These are phyloP conservation scores for Eumaeus atala DNA, from an alignment of 1,140 invertebrate species.

Conservation along the genomic window DNA sequence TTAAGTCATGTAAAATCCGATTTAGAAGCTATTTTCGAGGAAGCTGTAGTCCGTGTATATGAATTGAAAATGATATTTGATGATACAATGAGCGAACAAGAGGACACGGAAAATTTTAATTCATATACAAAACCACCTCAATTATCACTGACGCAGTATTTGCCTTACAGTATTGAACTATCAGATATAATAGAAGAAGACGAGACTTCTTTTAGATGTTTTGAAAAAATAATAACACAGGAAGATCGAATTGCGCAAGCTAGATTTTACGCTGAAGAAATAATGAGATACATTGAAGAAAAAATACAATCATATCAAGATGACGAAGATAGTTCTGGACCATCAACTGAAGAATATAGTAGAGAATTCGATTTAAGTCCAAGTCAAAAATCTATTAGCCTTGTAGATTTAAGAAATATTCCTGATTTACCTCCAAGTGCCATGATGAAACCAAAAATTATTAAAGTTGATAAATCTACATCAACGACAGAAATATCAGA, in stretches of 20 bases:
- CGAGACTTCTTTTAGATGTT: constrained; percentile 48
- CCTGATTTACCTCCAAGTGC: constrained; percentile 60
- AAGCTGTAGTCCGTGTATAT: constrained; percentile 43
- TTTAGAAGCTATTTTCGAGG: constrained; percentile 55
- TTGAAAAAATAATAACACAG: constrained; percentile 38
- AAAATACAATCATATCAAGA: constrained; percentile 42
- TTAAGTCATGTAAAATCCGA: constrained; percentile 60
- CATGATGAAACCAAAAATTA: constrained; percentile 55
- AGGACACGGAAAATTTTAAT: constrained; percentile 59
- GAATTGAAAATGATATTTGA: constrained; percentile 43
- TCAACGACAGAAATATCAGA: constrained; percentile 61
- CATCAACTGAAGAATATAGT: constrained; percentile 41
- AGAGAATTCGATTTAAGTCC: constrained; percentile 53
- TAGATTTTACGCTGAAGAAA: constrained; percentile 43
- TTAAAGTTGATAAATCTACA: constrained; percentile 55
- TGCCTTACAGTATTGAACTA: constrained; percentile 56
- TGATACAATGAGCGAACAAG: constrained; percentile 60
- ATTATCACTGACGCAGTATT: constrained; percentile 40
- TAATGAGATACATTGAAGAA: constrained; percentile 50
- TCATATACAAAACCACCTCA: constrained; percentile 55
- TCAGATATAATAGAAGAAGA: constrained; percentile 68
- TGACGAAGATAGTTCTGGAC: constrained; percentile 36
- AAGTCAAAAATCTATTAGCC: constrained; percentile 50
- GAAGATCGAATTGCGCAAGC: constrained; percentile 35
- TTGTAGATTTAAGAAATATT: constrained; percentile 62